These are phyloP conservation scores for Pharmacophagus antenor DNA, from an alignment of 2,888 invertebrate genomes.

Conservation along the genomic window DNA sequence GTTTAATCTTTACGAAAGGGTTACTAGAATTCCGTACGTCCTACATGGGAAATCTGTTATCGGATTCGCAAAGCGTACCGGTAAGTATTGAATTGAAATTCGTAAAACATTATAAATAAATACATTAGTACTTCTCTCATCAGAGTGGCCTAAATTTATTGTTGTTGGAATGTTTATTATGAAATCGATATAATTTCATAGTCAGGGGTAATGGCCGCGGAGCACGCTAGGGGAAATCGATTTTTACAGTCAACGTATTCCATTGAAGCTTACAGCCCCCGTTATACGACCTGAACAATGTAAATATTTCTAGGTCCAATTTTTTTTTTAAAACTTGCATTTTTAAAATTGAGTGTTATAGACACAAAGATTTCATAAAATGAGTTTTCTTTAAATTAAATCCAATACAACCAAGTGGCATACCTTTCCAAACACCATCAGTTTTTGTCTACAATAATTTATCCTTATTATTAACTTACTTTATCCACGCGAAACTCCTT, in stretches of 20 bases:
- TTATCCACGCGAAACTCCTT: too few species aligned
- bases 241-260: conserved; percentile 19
- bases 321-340: too few species aligned
- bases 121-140: background rate
- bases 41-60: too few species aligned
- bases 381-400: too few species aligned
- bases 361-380: too few species aligned
- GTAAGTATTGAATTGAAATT: background rate
- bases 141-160: background rate
- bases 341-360: too few species aligned
- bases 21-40: too few species aligned
- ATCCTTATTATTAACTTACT: too few species aligned
- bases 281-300: background rate
- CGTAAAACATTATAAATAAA: background rate
- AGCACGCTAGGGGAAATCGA: conserved; percentile 20
- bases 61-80: background rate
- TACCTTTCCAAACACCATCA: too few species aligned
- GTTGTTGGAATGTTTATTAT: background rate
- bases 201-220: conserved; percentile 18
- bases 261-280: background rate
- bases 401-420: too few species aligned
- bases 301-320: background rate
- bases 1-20: too few species aligned
- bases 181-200: conserved; percentile 27
- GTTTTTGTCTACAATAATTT: too few species aligned